phyloP scores from a whole-genome alignment of 2,797 vertebrate genomes.

The Antrozous pallidus region DNA sequence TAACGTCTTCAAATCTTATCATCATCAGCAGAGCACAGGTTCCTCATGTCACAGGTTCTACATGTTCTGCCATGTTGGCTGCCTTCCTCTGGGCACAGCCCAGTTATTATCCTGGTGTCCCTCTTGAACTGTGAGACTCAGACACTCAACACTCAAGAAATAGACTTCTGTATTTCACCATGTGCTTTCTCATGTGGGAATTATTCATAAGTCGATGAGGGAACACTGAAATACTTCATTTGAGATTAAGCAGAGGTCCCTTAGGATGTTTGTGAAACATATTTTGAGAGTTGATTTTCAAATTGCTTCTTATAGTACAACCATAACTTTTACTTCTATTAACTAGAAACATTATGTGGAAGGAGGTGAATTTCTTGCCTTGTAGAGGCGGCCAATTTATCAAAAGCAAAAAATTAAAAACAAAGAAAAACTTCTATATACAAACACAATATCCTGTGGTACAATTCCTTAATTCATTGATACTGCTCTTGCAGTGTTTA shows the following conservation, averaged over 20 bases:
- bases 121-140: neutral
- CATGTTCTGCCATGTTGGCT: neutral
- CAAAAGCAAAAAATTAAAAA: neutral
- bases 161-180: neutral
- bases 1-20: neutral
- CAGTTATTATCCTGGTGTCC: neutral
- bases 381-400: neutral
- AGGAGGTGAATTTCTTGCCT: neutral
- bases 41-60: neutral
- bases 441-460: neutral
- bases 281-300: neutral
- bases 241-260: neutral
- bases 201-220: neutral
- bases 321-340: neutral
- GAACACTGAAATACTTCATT: neutral
- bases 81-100: neutral
- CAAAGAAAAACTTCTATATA: neutral
- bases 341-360: neutral
- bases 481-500: neutral
- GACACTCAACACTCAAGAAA: neutral
- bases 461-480: neutral
- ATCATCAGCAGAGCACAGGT: neutral
- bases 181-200: neutral
- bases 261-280: neutral
- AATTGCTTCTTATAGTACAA: neutral